These are phyloP conservation scores for Ochlodes sylvanus DNA, from an alignment of 2,888 invertebrate species.

Conservation along the genomic window DNA sequence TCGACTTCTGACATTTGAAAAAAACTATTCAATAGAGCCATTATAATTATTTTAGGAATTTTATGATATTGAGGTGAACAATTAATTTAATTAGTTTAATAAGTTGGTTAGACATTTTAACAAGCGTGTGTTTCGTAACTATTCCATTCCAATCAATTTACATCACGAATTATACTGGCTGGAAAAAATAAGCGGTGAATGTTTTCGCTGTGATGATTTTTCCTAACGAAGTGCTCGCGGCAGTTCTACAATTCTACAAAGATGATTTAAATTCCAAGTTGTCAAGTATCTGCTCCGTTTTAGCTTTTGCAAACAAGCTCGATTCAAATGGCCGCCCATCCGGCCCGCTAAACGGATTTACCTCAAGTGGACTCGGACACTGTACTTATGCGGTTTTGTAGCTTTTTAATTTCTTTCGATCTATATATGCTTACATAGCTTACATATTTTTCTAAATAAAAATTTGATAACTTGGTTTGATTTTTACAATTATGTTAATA, in stretches of 20 bases:
- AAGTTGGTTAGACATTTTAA: too few relatives aligned
- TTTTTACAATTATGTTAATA: too few relatives aligned
- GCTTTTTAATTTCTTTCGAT: slow-evolving; percentile 4
- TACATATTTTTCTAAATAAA: neutral
- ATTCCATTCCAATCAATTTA: neutral
- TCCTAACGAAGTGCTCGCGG: slow-evolving; percentile 22
- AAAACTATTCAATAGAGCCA: too few relatives aligned
- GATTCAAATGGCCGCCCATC: slow-evolving; percentile 21
- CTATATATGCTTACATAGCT: neutral
- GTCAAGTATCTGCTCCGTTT: slow-evolving; percentile 34
- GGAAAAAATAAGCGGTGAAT: slow-evolving; percentile 4
- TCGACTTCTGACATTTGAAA: too few relatives aligned
- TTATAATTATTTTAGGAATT: too few relatives aligned
- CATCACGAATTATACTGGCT: neutral
- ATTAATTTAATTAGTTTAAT: too few relatives aligned
- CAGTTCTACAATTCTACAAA: slow-evolving; percentile 19
- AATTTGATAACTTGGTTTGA: too few relatives aligned
- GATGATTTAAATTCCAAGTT: slow-evolving; percentile 32
- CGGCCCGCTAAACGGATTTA: slow-evolving; percentile 23
- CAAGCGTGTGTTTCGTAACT: neutral
- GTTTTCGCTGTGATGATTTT: slow-evolving; percentile 26
- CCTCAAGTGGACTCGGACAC: slow-evolving; percentile 28
- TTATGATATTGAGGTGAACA: too few relatives aligned
- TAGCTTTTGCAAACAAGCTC: slow-evolving; percentile 31
- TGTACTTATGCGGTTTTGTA: slow-evolving; percentile 18